These are phyloP conservation scores for Axea sp. DNA, from an alignment of 2,888 invertebrate species.

Conservation along the genomic window DNA sequence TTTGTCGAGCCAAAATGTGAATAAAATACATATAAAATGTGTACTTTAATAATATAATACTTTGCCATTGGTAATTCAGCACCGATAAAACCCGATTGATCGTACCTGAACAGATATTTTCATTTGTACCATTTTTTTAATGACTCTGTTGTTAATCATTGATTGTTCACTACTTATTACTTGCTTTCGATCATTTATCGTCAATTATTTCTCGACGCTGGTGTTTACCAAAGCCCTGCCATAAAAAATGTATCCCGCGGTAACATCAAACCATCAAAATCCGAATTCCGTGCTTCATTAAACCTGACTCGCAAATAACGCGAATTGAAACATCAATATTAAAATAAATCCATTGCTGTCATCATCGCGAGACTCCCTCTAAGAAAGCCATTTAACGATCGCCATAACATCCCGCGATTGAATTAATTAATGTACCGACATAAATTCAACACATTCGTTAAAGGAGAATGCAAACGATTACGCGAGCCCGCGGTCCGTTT, in stretches of 20 bases:
- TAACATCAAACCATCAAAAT: slow-evolving; percentile 35
- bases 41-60: too few relatives aligned
- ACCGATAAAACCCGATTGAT: too few relatives aligned
- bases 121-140: too few relatives aligned
- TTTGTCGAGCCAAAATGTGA: too few relatives aligned
- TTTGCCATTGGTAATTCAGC: too few relatives aligned
- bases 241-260: slow-evolving; percentile 15
- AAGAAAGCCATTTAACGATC: slow-evolving; percentile 48
- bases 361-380: slow-evolving; percentile 32
- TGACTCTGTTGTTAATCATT: too few relatives aligned
- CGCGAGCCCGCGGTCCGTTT: slow-evolving; percentile 4
- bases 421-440: slow-evolving; percentile 49
- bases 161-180: slow-evolving; percentile 1
- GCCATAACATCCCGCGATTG: slow-evolving; percentile 44
- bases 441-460: slow-evolving; percentile 58
- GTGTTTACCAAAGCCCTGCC: neutral
- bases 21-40: too few relatives aligned
- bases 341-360: slow-evolving; percentile 29
- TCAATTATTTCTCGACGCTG: neutral
- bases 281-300: slow-evolving; percentile 37
- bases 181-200: neutral
- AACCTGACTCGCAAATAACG: slow-evolving; percentile 28
- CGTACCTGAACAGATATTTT: too few relatives aligned
- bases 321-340: slow-evolving; percentile 47
- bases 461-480: slow-evolving; percentile 37